Evolutionary conservation across 2,888 invertebrate genomes (phyloP), one percentile per base, ranked within the genome.

Genomic region (Colostygia pectinataria): DNA sequence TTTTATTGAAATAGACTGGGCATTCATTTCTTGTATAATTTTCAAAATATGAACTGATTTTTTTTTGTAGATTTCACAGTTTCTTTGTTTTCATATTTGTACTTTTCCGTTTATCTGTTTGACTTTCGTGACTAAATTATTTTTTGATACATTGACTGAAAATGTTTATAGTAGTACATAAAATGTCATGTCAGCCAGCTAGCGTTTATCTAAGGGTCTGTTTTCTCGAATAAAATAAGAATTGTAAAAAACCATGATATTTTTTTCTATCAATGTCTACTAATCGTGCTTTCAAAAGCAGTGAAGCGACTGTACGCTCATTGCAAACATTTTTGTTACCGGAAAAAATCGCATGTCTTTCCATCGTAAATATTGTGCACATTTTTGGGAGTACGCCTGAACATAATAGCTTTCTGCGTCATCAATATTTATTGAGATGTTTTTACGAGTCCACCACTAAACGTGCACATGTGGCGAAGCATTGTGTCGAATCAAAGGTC

Each of bases 341-440:
- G 71, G 70, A 69, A 80, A 71, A 79, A 77, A 76, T 83, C 77
- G 83, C 83, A 80, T 85, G 84, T 83, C 83, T 80, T 79, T 75
- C 68, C 68, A 55, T 79, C 80, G 74, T 86, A 83, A 83, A 84
- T 57, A 50, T 78, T 76, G 80, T 77, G 68, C 75, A 78, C 77
- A 82, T 83, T 83, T 84, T 83, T 74, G 81, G 80, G 71, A 78
- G 78, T 82, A 78, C 63, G 83, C 75, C 82, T 82, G 81, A 74
- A 78, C 74, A 77, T 81, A 83, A 84, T 82, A 75, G 81, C 74
- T 71, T 83, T 83, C 80, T 81, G 75, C 73, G 74, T 81, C 82
- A 84, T 85, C 84, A 85, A 85, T 85, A 85, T 86, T 85, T 84
- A 86, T 83, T 75, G 77, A 76, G 70, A 77, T 81, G 76, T 83